phyloP scores from a whole-genome alignment of 1,140 invertebrate species.

The Lepidurus apus region DNA sequence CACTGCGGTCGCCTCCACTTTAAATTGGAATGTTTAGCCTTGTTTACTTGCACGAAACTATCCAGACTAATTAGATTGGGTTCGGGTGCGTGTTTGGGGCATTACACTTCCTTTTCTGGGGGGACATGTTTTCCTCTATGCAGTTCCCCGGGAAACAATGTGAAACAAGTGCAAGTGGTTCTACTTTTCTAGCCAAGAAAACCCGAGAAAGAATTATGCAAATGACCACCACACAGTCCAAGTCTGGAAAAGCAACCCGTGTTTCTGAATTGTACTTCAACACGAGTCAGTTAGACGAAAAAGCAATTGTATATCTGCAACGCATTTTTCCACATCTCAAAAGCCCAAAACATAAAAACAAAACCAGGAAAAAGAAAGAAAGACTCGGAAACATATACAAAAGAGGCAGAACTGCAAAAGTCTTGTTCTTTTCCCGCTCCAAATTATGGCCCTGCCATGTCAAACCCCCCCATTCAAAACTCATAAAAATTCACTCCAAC shows the following conservation, averaged over 20 bases:
- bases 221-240: neutral
- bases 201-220: neutral
- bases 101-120: neutral
- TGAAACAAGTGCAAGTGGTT: neutral
- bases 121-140: neutral
- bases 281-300: neutral
- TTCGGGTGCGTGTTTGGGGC: slow-evolving; percentile 4
- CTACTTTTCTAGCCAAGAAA: neutral
- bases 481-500: slow-evolving; percentile 19
- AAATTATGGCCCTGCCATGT: slow-evolving; percentile 19
- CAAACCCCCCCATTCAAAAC: slow-evolving; percentile 4
- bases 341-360: neutral
- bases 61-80: slow-evolving; percentile 8
- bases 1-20: neutral
- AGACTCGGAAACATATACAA: neutral
- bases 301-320: neutral
- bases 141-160: neutral
- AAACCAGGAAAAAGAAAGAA: neutral
- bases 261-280: neutral
- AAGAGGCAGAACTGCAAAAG: slow-evolving; percentile 18
- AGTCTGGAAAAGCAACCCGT: neutral
- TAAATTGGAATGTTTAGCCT: neutral
- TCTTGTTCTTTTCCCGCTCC: slow-evolving; percentile 7
- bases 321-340: neutral
- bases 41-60: neutral